Base-by-base conservation (phyloP, 1,140 invertebrate genomes). In the Drosophila nebulosa region DNA sequence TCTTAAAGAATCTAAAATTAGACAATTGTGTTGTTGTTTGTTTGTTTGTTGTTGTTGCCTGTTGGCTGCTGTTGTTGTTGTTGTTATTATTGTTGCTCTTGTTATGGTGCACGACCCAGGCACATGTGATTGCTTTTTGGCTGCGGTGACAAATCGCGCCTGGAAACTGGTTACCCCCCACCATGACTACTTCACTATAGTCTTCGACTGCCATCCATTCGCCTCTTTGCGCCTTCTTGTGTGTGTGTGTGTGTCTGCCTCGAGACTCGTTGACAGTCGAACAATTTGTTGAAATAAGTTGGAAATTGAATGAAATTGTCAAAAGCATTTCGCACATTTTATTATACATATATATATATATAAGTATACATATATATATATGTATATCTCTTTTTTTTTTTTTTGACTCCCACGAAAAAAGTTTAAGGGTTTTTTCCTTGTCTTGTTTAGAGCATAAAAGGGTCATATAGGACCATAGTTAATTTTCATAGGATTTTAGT, bases 1-100 rank as follows among this genome's bases (percentile, higher is more conserved):
- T 88, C 83, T 88, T 89, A 88, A 88, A 88, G 83, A 88, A 83
- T 88, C 83, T 88, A 88, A 88, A 88, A 88, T 88, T 88, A 88
- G 83, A 88, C 84, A 72, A 88, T 88, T 83, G 84, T 83, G 53
- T 62, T 70, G 60, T 62, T 69, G 65, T 58, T 32, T 66, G 69
- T 74, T 65, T 74, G 42, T 58, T 65, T 73, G 71, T 72, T 70
- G 70, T 64, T 69, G 32, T 53, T 70, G 32, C 50, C 10, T 66
- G 62, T 22, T 39, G 51, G 24, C 46, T 9, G 16, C 14, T 27
- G 22, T n/a, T 35, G 55, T 35, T 36, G 58, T 35, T 64, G 68
- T 50, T 32, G 35, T 55, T 50, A 36, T 32, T 63, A 18, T 55
- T 55, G 27, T 24, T 69, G 22, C 24, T 61, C 16, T 46, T 66